Evolutionary conservation across 2,888 invertebrate genomes (phyloP).

Genomic region (Pammene aurita): DNA sequence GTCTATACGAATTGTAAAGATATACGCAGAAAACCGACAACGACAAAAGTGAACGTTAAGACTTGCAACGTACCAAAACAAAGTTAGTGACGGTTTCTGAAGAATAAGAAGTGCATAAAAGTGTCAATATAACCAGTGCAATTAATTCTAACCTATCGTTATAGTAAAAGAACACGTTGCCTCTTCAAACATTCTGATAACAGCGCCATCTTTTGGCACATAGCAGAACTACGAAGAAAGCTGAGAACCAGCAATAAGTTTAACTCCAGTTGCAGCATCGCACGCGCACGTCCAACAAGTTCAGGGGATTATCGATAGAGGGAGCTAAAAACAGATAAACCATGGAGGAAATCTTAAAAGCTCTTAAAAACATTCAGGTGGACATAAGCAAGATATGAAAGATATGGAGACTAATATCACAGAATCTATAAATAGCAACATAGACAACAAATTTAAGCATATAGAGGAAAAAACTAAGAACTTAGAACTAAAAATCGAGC

Average conservation of each 20-base stretch:
- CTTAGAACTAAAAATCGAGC: constrained; percentile 45
- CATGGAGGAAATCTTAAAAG: constrained; percentile 35
- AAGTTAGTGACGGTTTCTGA: background rate
- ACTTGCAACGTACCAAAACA: background rate
- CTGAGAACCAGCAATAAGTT: background rate
- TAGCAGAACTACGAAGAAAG: background rate
- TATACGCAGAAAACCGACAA: background rate
- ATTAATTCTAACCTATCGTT: background rate
- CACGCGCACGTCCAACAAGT: background rate
- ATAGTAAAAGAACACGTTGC: too few relatives aligned
- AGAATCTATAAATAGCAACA: constrained; percentile 45
- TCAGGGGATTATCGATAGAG: background rate
- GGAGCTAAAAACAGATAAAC: background rate
- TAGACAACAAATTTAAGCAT: constrained; percentile 43
- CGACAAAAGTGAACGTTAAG: background rate
- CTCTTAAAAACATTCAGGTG: constrained; percentile 43
- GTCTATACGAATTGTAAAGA: background rate
- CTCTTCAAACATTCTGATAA: too few relatives aligned
- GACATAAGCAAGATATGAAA: constrained; percentile 45
- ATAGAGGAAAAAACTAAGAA: constrained; percentile 43
- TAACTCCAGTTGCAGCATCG: background rate
- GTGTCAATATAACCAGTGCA: too few relatives aligned
- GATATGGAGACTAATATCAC: constrained; percentile 46
- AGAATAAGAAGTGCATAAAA: background rate
- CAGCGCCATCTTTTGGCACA: background rate